Evolutionary conservation across 2,888 invertebrate species (phyloP).

Genomic region (Euzophera pinguis): DNA sequence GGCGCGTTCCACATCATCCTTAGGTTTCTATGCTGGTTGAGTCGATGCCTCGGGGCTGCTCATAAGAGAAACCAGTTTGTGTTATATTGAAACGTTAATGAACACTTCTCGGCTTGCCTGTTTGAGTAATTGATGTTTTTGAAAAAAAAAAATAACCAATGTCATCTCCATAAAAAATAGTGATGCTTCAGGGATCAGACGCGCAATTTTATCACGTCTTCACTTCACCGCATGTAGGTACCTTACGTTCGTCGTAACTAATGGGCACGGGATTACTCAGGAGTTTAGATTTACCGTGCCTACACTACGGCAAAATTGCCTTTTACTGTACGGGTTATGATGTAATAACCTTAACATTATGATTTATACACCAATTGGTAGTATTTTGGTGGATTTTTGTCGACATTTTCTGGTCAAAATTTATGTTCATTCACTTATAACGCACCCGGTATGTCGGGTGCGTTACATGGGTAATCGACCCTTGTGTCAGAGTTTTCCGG

Average conservation of each 20-base stretch:
- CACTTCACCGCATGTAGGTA: neutral
- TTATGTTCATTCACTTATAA: neutral
- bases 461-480: no score
- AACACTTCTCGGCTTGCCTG: no score
- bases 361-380: neutral
- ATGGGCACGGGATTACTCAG: constrained; percentile 11
- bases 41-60: no score
- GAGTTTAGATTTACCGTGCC: constrained; percentile 12
- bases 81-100: no score
- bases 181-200: neutral
- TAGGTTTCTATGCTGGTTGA: no score
- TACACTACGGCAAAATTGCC: constrained; percentile 9
- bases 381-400: neutral
- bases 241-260: constrained; percentile 4
- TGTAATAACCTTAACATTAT: constrained; percentile 1
- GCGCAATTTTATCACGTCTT: constrained; percentile 9
- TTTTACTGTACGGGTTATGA: constrained; percentile 3
- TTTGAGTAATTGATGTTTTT: no score
- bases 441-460: no score
- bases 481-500: no score
- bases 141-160: neutral
- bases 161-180: neutral
- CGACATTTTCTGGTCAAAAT: neutral
- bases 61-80: no score
- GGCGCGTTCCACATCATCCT: no score